A percentile compares a stretch with the other conserved stretches of the same genome.
Conservation (phyloP, 2,797 vertebrate species). For the Phrynocephalus guinanensis region DNA sequence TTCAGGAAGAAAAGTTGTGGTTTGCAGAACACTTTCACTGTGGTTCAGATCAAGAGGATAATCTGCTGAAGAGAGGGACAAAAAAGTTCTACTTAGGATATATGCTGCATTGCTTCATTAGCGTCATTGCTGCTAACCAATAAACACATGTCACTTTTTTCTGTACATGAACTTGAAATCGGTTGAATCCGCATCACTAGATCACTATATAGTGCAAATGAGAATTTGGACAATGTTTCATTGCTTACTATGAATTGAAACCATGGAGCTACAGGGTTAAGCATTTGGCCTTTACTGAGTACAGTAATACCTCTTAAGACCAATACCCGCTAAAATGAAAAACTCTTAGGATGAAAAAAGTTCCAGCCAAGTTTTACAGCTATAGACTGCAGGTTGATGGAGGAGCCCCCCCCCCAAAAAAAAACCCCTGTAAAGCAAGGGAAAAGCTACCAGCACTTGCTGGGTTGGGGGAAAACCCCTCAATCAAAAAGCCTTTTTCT, state of each 20-base stretch:
- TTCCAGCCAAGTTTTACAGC: too few species aligned
- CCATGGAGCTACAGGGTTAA: neutral
- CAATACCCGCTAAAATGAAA: too few species aligned
- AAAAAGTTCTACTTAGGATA: neutral
- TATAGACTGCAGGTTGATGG: too few species aligned
- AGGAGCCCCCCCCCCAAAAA: too few species aligned
- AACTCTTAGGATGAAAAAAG: too few species aligned
- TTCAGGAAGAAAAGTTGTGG: constrained; percentile 92
- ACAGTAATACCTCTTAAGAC: too few species aligned
- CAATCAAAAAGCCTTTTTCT: too few species aligned
- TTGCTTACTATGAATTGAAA: neutral
- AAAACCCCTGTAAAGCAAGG: too few species aligned
- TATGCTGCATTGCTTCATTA: constrained; percentile 23
- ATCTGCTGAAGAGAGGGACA: constrained; percentile 76
- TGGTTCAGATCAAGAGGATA: constrained; percentile 93
- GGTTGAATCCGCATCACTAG: neutral
- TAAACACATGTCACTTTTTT: neutral
- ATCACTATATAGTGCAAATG: rapidly evolving
- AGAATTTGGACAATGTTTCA: neutral
- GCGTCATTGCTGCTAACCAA: neutral
- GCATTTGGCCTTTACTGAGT: neutral
- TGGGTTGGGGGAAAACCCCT: too few species aligned
- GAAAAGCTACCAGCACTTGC: too few species aligned
- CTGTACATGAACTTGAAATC: neutral
- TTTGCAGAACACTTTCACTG: constrained; percentile 87